These are phyloP conservation scores for Athene noctua DNA, from an alignment of 2,113 vertebrate genomes.

Conservation along the genomic window DNA sequence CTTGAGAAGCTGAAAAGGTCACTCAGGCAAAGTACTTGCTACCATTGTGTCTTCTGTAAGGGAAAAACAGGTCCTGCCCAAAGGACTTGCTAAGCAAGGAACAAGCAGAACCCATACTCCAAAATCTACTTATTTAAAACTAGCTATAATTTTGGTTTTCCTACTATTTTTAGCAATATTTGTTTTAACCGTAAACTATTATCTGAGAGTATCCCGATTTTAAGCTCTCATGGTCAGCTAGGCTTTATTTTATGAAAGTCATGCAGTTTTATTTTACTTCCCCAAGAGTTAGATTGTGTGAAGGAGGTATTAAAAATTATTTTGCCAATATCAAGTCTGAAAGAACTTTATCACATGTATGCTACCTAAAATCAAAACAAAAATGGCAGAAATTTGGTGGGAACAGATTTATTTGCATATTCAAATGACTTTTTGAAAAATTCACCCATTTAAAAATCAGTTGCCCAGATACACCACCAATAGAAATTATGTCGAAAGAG, in stretches of 20 bases:
- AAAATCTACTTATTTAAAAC: neutral
- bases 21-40: neutral
- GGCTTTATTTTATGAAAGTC: neutral
- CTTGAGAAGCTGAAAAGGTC: neutral
- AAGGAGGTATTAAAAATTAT: neutral
- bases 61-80: neutral
- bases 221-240: neutral
- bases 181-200: neutral
- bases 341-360: neutral
- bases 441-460: slow-evolving; percentile 7
- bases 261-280: neutral
- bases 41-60: neutral
- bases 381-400: neutral
- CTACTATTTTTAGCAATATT: neutral
- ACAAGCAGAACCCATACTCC: neutral
- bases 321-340: neutral
- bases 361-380: neutral
- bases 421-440: neutral
- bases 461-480: neutral
- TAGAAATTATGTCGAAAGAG: neutral
- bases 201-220: neutral
- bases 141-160: neutral
- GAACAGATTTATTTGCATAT: slow-evolving; percentile 29
- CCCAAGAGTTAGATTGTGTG: neutral
- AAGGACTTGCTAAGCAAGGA: neutral